phyloP scores from a whole-genome alignment of 2,888 invertebrate species.

The Adineta ricciae region DNA sequence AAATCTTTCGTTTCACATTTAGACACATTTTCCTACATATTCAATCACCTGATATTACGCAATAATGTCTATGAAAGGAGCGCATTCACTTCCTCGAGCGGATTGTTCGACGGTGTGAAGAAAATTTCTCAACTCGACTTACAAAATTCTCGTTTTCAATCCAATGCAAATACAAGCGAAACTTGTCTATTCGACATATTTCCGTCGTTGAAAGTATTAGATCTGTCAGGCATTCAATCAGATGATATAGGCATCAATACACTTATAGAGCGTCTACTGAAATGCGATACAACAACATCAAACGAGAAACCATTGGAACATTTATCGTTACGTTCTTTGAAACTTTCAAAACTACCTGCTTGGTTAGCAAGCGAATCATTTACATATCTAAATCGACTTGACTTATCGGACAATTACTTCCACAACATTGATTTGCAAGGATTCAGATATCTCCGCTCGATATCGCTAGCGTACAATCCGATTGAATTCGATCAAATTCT shows the following conservation, averaged over 20 bases:
- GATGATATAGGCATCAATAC: background rate
- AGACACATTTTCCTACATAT: background rate
- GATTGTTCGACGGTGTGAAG: background rate
- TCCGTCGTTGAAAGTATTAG: background rate
- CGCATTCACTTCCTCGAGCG: background rate
- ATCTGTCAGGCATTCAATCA: background rate
- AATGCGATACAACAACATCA: background rate
- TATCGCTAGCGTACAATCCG: background rate
- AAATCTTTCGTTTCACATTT: background rate
- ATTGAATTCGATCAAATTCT: background rate
- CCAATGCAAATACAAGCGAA: background rate
- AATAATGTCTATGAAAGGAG: background rate
- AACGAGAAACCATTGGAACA: background rate
- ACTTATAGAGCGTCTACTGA: background rate
- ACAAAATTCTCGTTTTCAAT: slow-evolving; percentile 7
- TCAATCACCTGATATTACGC: background rate
- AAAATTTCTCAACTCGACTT: background rate
- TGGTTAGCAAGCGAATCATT: background rate
- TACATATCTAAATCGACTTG: background rate
- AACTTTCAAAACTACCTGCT: background rate
- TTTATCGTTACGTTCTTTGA: background rate
- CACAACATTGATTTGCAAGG: background rate
- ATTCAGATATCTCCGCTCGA: too few species aligned
- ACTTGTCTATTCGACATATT: slow-evolving; percentile 8
- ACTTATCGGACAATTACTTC: background rate